Conservation (phyloP, 2,888 invertebrate genomes). For the Eristalis intricaria region DNA sequence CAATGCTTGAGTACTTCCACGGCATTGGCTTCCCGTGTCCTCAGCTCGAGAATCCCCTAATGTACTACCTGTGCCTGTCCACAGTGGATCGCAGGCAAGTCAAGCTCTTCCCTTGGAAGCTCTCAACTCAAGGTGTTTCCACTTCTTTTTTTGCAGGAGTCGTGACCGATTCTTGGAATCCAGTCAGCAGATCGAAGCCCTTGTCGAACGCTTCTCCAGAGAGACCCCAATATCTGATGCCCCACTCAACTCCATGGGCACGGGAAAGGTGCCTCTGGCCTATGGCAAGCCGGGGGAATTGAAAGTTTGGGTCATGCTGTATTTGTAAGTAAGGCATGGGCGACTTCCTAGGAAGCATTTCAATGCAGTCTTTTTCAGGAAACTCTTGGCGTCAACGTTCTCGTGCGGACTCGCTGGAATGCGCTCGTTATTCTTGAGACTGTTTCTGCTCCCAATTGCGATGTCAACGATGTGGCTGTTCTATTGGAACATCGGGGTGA, state of each 20-base stretch:
- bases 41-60: constrained; percentile 97
- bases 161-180: constrained; percentile 96
- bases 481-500: constrained; percentile 83
- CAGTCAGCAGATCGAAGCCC: constrained; percentile 94
- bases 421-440: constrained; percentile 88
- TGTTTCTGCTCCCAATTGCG: constrained; percentile 88
- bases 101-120: background rate
- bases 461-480: constrained; percentile 91
- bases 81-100: constrained; percentile 83
- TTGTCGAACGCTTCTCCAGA: constrained; percentile 94
- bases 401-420: constrained; percentile 89
- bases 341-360: background rate
- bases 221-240: constrained; percentile 88
- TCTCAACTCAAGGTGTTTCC: background rate
- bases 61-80: constrained; percentile 91
- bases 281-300: constrained; percentile 88
- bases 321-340: constrained; percentile 82
- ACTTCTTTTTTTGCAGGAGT: constrained; percentile 81
- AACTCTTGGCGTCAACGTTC: constrained; percentile 89
- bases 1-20: constrained; percentile 96
- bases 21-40: constrained; percentile 98
- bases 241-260: constrained; percentile 83
- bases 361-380: constrained; percentile 81
- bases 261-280: constrained; percentile 88
- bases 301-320: constrained; percentile 87